Evolutionary conservation across 2,888 invertebrate species (phyloP).

Genomic region (Heliconius erato): DNA sequence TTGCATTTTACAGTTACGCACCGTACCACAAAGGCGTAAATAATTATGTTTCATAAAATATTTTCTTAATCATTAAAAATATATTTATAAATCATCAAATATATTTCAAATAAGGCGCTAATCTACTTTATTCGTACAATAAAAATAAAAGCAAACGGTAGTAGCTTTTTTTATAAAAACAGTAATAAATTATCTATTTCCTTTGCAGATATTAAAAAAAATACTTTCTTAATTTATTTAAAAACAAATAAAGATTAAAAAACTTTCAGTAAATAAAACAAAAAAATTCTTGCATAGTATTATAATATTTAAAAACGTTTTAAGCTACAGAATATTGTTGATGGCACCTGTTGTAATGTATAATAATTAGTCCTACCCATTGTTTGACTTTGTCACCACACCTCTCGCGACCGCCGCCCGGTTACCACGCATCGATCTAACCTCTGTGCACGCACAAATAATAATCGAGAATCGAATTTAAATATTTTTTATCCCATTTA

Average conservation of each 20-base stretch:
- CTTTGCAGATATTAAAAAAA: not conserved
- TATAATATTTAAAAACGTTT: not conserved
- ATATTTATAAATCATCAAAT: not conserved
- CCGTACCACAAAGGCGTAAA: too few species aligned
- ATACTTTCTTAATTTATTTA: not conserved
- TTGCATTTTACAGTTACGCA: too few species aligned
- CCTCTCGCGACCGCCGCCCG: slow-evolving; percentile 70
- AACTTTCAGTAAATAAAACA: not conserved
- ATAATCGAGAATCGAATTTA: slow-evolving; percentile 55
- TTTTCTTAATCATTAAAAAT: not conserved
- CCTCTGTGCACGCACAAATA: slow-evolving; percentile 59
- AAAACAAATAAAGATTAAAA: not conserved
- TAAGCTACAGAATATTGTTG: slow-evolving; percentile 49
- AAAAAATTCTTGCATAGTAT: slow-evolving; percentile 8
- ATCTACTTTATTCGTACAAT: not conserved
- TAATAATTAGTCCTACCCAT: slow-evolving; percentile 75
- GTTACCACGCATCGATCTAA: slow-evolving; percentile 69
- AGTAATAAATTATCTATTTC: not conserved
- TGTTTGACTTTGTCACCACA: slow-evolving; percentile 83
- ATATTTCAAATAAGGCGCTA: not conserved
- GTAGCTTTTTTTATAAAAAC: not conserved
- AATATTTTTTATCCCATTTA: not conserved
- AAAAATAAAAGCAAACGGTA: not conserved
- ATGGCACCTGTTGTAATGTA: slow-evolving; percentile 77
- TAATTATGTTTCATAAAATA: not conserved